Base-by-base conservation (phyloP, 92 coral and sea anemone genomes). In the Galaxea fascicularis region DNA sequence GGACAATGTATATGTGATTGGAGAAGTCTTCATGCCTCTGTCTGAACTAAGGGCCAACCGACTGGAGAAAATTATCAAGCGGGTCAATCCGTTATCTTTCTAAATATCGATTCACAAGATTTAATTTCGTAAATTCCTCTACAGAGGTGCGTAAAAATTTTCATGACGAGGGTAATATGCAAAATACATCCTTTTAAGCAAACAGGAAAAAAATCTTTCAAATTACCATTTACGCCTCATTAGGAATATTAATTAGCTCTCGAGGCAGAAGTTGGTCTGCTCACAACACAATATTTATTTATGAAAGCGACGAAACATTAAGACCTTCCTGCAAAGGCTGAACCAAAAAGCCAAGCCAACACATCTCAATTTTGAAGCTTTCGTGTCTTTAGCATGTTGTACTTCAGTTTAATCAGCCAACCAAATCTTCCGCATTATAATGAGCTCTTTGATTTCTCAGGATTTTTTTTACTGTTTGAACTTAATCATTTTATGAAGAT, bases 31-130 rank as follows among this genome's bases (percentile, higher is more conserved):
- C 49, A 93, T 91, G 96, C 93, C 98, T 0, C 41, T 96, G 67
- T 91, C 94, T 7, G 99, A 94, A 39, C 87, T 94, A 21, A 78
- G 99, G 68, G 99, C 98, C 0, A 96, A 96, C 87, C 85, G 90
- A 47, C 85, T 96, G 13, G 95, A 95, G 75, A 96, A 96, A 86
- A 85, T 90, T 4, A 76, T 89, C 24, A 96, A 96, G 58, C 76
- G 95, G 71, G 98, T 96, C 17, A 88, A 89, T 74, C 96, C 98
- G 0, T 88, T 94, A 35, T 86, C 95, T 28, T 92, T 92, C 75
- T 94, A 83, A 94, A 71, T 27, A 44, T 41, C 49, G 25, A 46
- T 47, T 65, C 41, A 17, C 45, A 15, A 59, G 26, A 44, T 35
- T 28, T 66, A 66, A 13, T 66, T 66, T 35, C 1, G 10, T 16